Conservation (phyloP, 2,888 invertebrate genomes). For the Gandaritis pyraliata region DNA sequence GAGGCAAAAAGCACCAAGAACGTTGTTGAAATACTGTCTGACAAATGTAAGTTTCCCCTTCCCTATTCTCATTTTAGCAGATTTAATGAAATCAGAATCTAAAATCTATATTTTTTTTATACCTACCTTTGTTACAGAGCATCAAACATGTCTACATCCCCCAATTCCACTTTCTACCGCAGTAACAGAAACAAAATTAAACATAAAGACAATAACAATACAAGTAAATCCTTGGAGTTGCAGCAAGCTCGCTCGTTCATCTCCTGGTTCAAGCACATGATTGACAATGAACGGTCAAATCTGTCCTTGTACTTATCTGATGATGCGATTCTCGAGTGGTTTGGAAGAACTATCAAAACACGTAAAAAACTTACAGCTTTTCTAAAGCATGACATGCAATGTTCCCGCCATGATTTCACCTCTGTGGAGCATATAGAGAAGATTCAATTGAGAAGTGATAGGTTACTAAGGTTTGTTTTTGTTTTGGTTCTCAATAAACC, state of each 20-base stretch:
- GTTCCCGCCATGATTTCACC: constrained; percentile 78
- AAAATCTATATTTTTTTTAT: not conserved
- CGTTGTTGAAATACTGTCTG: constrained; percentile 69
- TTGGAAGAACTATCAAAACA: constrained; percentile 85
- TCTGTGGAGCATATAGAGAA: constrained; percentile 73
- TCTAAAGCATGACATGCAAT: constrained; percentile 81
- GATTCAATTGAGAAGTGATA: constrained; percentile 61
- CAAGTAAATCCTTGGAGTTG: constrained; percentile 53
- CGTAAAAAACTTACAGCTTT: constrained; percentile 84
- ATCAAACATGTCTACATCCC: constrained; percentile 61
- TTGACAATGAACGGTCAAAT: constrained; percentile 78
- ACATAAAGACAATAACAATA: constrained; percentile 58
- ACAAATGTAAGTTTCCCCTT: constrained; percentile 61
- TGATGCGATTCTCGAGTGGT: constrained; percentile 85
- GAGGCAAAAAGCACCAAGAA: constrained; percentile 66
- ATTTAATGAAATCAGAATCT: not conserved
- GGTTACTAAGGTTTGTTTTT: constrained; percentile 60
- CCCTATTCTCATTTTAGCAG: not conserved
- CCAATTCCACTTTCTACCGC: constrained; percentile 52
- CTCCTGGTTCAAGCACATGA: constrained; percentile 76
- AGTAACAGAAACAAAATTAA: constrained; percentile 45
- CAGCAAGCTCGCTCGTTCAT: constrained; percentile 73
- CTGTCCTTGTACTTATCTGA: constrained; percentile 78
- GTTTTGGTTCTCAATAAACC: constrained; percentile 3
- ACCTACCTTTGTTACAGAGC: constrained; percentile 53